Percentiles rank a stretch among this genome's conserved stretches.
Evolutionary conservation across 2,113 vertebrate genomes (phyloP).

Genomic region (Marmota flaviventris): DNA sequence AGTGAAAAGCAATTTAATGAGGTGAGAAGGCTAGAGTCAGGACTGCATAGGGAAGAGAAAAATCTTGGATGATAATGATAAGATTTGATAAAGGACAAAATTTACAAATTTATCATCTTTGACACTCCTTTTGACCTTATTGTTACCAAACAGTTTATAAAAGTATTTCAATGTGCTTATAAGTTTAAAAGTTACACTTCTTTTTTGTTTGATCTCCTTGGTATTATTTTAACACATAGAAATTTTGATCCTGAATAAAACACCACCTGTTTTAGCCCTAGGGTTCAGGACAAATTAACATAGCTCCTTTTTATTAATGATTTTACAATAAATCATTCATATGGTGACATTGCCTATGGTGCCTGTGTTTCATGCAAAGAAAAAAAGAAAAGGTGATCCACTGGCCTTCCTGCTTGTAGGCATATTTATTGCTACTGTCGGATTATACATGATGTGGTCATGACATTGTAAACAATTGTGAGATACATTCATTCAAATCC

Average conservation of each 20-base stretch:
- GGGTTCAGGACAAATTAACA: not conserved
- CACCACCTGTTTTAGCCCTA: not conserved
- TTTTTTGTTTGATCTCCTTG: not conserved
- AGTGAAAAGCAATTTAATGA: not conserved
- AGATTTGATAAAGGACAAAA: not conserved
- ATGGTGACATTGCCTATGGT: not conserved
- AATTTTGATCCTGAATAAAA: not conserved
- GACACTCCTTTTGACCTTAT: not conserved
- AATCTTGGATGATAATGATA: not conserved
- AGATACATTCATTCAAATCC: not conserved
- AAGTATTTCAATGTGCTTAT: not conserved
- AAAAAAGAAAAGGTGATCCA: not conserved
- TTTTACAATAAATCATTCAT: not conserved
- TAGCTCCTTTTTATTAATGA: not conserved
- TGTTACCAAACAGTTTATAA: not conserved
- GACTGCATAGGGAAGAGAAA: not conserved
- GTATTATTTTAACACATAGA: not conserved
- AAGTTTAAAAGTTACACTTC: not conserved
- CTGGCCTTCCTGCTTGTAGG: not conserved
- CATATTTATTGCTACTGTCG: rapidly evolving
- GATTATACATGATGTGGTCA: not conserved
- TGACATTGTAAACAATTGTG: not conserved
- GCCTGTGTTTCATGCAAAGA: not conserved
- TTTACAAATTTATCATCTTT: not conserved
- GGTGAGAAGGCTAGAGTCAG: not conserved